Evolutionary conservation across 2,113 vertebrate species (phyloP).

Genomic region (Poeciliopsis occidentalis): DNA sequence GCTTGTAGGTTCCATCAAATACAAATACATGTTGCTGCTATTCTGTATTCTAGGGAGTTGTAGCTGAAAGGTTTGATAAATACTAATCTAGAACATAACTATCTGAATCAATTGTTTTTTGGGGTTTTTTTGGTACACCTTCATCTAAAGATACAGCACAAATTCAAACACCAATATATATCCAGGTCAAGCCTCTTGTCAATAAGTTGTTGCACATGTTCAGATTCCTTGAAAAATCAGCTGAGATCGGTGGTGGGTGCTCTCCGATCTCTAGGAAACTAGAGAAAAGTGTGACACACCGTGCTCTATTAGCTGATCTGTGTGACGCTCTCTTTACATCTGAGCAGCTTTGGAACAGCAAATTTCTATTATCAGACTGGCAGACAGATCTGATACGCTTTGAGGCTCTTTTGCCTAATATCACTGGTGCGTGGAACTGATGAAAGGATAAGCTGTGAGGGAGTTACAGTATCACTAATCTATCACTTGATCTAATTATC

Average conservation of each 20-base stretch:
- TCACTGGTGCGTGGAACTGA: conserved; percentile 49
- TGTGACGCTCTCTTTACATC: neutral
- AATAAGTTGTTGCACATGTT: conserved; percentile 35
- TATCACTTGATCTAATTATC: conserved; percentile 45
- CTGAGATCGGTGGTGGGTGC: conserved; percentile 26
- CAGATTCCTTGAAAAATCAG: conserved; percentile 45
- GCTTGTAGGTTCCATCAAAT: no score
- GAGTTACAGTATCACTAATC: conserved; percentile 54
- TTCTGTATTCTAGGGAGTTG: no score
- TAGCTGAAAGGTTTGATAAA: no score
- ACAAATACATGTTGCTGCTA: no score
- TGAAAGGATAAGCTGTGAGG: conserved; percentile 60
- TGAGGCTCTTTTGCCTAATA: conserved; percentile 38
- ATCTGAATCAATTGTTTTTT: no score
- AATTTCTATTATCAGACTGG: conserved; percentile 52
- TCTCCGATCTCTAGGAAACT: conserved; percentile 22
- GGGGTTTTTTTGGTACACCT: no score
- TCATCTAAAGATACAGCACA: no score
- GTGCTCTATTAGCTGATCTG: conserved; percentile 22
- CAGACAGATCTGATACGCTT: conserved; percentile 40
- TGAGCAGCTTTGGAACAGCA: conserved; percentile 50
- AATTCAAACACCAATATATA: neutral
- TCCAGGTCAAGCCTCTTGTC: conserved; percentile 21
- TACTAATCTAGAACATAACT: no score
- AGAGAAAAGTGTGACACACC: conserved; percentile 6